phyloP scores from a whole-genome alignment of 2,888 invertebrate genomes.

The Sceliomorpha sp. region DNA sequence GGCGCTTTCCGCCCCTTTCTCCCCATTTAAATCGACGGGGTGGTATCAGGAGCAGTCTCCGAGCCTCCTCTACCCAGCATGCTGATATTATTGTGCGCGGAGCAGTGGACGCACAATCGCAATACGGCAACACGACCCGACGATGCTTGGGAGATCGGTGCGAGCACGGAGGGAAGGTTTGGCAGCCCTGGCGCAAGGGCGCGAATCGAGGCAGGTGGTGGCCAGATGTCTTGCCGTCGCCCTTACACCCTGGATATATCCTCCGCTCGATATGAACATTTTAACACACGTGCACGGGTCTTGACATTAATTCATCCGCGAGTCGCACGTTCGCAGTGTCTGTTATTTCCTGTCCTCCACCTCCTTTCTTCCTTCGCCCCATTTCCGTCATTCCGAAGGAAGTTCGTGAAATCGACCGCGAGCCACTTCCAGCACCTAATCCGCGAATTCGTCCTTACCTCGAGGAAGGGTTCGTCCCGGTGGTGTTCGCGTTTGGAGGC shows the following conservation, averaged over 20 bases:
- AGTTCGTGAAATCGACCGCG: no score
- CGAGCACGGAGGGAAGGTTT: slow-evolving; percentile 60
- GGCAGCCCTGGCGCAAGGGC: slow-evolving; percentile 67
- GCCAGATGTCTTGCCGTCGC: slow-evolving; percentile 77
- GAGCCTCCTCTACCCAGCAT: background rate
- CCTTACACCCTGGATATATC: slow-evolving; percentile 69
- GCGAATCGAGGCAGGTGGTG: slow-evolving; percentile 78
- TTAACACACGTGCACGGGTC: slow-evolving; percentile 33
- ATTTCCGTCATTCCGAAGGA: no score
- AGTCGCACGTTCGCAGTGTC: slow-evolving; percentile 20
- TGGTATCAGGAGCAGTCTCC: slow-evolving; percentile 1
- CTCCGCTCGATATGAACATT: slow-evolving; percentile 24
- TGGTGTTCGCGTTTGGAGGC: no score
- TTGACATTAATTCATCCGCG: slow-evolving; percentile 37
- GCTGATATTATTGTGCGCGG: slow-evolving; percentile 7
- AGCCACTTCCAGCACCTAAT: no score
- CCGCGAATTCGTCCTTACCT: no score
- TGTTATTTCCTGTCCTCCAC: slow-evolving; percentile 12
- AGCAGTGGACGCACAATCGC: slow-evolving; percentile 55
- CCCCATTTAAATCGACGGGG: slow-evolving; percentile 37
- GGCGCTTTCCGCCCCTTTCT: slow-evolving; percentile 59
- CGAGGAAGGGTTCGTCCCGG: no score
- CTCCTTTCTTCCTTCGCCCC: slow-evolving; percentile 37
- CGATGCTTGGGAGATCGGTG: slow-evolving; percentile 53
- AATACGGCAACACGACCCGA: slow-evolving; percentile 22